Conservation (phyloP, 2,113 vertebrate genomes). For the Quiscalus mexicanus region DNA sequence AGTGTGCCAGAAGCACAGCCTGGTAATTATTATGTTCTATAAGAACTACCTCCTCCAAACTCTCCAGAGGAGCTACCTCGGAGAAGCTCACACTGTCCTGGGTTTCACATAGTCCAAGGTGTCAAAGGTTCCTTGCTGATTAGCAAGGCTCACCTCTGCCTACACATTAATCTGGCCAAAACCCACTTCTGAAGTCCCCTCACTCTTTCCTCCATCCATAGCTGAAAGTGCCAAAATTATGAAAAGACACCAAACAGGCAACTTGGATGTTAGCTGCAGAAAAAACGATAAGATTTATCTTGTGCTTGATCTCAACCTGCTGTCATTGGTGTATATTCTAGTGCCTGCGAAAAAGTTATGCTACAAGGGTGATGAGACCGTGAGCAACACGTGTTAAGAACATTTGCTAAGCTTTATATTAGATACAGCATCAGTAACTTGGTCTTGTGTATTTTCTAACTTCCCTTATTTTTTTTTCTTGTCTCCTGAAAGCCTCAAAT, state of each 20-base stretch:
- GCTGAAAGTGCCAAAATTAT: background rate
- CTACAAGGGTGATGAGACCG: background rate
- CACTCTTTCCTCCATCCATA: background rate
- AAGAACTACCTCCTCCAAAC: background rate
- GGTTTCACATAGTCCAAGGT: background rate
- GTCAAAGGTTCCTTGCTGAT: background rate
- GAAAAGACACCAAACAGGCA: background rate
- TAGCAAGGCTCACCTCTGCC: background rate
- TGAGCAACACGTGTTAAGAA: background rate
- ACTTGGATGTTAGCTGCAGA: background rate
- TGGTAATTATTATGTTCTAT: background rate
- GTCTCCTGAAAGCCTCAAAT: background rate
- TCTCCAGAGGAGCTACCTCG: background rate
- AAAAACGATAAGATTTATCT: background rate
- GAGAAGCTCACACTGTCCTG: background rate
- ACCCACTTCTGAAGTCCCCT: background rate
- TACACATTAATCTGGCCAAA: background rate
- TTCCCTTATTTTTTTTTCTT: background rate
- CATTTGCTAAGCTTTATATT: background rate
- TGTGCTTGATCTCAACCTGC: background rate
- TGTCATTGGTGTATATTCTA: no score
- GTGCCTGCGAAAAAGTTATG: background rate
- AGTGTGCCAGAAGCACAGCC: background rate
- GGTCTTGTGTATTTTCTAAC: background rate
- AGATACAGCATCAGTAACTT: background rate